Evolutionary conservation across 2,888 invertebrate species (phyloP).

Genomic region (Hirtodrosophila cameraria): DNA sequence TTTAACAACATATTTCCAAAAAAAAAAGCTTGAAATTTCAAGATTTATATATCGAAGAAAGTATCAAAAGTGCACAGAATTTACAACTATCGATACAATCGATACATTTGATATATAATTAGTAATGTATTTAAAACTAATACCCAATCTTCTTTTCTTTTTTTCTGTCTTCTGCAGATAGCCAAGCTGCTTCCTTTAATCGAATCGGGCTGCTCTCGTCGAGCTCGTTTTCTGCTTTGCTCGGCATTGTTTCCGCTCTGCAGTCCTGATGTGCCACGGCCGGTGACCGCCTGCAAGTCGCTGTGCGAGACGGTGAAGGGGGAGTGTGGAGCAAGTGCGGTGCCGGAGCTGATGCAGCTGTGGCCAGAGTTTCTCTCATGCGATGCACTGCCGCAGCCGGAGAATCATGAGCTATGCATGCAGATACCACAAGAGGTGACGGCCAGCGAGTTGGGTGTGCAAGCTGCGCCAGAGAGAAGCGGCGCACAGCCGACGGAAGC

Average conservation of each 20-base stretch:
- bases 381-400: conserved; percentile 90
- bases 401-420: conserved; percentile 90
- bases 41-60: too few relatives aligned
- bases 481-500: conserved; percentile 7
- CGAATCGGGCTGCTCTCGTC: conserved; percentile 91
- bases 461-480: conserved; percentile 5
- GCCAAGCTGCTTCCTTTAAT: conserved; percentile 89
- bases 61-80: too few relatives aligned
- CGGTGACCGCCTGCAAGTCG: conserved; percentile 93
- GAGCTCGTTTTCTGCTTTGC: conserved; percentile 94
- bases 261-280: conserved; percentile 92
- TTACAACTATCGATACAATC: too few relatives aligned
- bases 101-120: too few relatives aligned
- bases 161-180: conserved; percentile 86
- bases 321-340: conserved; percentile 86
- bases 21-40: too few relatives aligned
- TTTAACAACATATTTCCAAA: too few relatives aligned
- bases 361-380: conserved; percentile 92
- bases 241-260: conserved; percentile 96
- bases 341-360: conserved; percentile 87
- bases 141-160: too few relatives aligned
- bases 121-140: too few relatives aligned
- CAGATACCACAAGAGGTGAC: conserved; percentile 85
- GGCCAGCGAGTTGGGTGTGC: conserved; percentile 3
- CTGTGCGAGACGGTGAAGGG: conserved; percentile 91